Evolutionary conservation across 2,888 invertebrate species (phyloP).

Genomic region (Choreutis nemorana): DNA sequence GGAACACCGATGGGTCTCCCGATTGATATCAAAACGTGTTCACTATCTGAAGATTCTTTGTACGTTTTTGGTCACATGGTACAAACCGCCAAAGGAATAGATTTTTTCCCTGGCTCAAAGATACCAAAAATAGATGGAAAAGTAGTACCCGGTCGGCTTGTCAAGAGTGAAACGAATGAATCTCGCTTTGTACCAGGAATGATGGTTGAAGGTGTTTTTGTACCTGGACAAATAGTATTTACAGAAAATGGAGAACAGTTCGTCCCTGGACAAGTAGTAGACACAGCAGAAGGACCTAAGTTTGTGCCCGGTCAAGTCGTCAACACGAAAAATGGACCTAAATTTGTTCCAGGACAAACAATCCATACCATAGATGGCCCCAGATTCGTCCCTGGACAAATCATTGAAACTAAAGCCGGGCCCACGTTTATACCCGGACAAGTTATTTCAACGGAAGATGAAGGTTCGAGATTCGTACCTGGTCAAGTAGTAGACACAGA

Average conservation of each 20-base stretch:
- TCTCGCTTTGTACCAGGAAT: conserved; percentile 75
- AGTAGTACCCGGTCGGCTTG: conserved; percentile 70
- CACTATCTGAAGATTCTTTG: conserved; percentile 56
- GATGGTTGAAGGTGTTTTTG: conserved; percentile 72
- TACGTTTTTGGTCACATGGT: conserved; percentile 73
- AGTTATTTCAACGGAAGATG: conserved; percentile 71
- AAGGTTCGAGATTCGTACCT: conserved; percentile 68
- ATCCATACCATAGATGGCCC: conserved; percentile 75
- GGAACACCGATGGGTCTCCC: conserved; percentile 63
- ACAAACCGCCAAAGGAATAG: conserved; percentile 70
- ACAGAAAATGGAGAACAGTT: conserved; percentile 76
- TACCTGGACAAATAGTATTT: conserved; percentile 74
- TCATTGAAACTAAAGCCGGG: conserved; percentile 76
- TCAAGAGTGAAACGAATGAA: conserved; percentile 67
- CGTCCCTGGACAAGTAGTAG: conserved; percentile 76
- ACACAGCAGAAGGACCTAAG: conserved; percentile 72
- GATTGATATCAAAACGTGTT: conserved; percentile 63
- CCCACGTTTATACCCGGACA: conserved; percentile 82
- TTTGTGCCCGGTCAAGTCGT: conserved; percentile 83
- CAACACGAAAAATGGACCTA: conserved; percentile 70
- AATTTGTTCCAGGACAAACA: conserved; percentile 76
- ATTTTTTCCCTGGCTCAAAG: conserved; percentile 69
- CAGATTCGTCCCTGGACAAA: conserved; percentile 81
- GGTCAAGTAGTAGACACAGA: conserved; percentile 78
- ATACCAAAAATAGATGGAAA: conserved; percentile 64